Evolutionary conservation across 2,113 vertebrate genomes (phyloP), one percentile per base, ranked within the genome.

Genomic region (Dascyllus trimaculatus): DNA sequence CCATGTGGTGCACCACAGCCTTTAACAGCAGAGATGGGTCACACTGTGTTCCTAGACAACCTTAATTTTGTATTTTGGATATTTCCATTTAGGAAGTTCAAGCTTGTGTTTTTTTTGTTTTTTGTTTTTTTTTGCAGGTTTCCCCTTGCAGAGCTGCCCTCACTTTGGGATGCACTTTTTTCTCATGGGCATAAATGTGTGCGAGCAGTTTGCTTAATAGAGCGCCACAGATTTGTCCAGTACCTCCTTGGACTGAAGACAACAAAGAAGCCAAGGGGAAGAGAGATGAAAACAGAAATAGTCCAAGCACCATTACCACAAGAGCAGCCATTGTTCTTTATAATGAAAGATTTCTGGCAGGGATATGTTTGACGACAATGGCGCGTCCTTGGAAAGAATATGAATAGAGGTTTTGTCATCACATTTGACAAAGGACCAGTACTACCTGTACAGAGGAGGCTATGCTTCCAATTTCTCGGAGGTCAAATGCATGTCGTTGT

Each of bases 321-420:
- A 68, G 75, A 65, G 54, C 54, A 18, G 51, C 43, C 59, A 71
- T 87, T 88, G 89, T 86, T 86, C 70, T 82, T 79, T 63, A 49
- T 53, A 75, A 75, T 85, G 45, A 80, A 75, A 73, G n/a, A 66
- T 78, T 80, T 69, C 67, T 85, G 76, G 56, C 54, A 48, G 17
- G n/a, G 53, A 53, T 78, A 49, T 84, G 69, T 83, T 75, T 75
- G 40, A 68, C 40, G 22, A 93, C 82, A 91, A 88, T 73, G 21
- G 24, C 1, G 9, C 52, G 84, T 85, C 92, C 85, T 91, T 91
- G 88, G 78, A 72, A 76, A 90, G 69, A 82, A 71, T 66, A 49
- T 76, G 69, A 82, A 87, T 80, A 46, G 69, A 71, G 69, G 69
- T 85, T 88, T 90, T 85, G 60, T 85, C 49, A 84, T 82, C 53